Base-by-base conservation (phyloP, 1,140 invertebrate species). In the Neoseiulus cucumeris region DNA sequence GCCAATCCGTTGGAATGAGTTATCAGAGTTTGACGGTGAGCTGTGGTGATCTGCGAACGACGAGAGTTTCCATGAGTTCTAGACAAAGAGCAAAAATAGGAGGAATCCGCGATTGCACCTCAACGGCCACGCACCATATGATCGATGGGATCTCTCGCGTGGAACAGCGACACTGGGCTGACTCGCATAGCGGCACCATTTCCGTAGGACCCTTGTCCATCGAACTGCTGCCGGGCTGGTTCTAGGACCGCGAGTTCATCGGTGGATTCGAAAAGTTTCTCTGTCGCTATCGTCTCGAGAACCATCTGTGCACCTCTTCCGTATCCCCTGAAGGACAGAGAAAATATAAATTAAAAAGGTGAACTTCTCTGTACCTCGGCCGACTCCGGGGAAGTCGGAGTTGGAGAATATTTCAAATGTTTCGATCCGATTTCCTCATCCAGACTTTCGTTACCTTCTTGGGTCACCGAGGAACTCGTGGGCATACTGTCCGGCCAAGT, bases 111-210 rank as follows among this genome's bases (percentile, higher is more conserved):
- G n/a, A n/a, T n/a, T n/a, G n/a, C n/a, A n/a, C n/a, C n/a, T n/a
- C n/a, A n/a, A n/a, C n/a, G n/a, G n/a, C n/a, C n/a, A n/a, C n/a
- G n/a, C n/a, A 66, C 45, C 14, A 66, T 20, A n/a, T 22, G 42
- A 25, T 66, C 44, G 28, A 25, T 76, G 70, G 81, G 71, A 55
- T 79, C 72, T 64, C 65, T 68, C 66, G 80, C 76, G 67, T 75
- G 81, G 75, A 82, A 85, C 14, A 89, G 72, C 9, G 83, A 78
- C 64, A 84, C 74, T n/a, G 86, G 86, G 14, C 82, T 74, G 29
- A 87, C 79, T 72, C 86, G 79, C 85, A 88, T 88, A 1, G 85
- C 84, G 51, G 68, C 77, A 17, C 86, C 86, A 77, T 87, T 88
- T 20, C 86, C 87, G 79, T 80, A 85, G 6, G 85, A 87, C 2